Percentiles rank a stretch among this genome's conserved stretches.
Evolutionary conservation across 2,113 vertebrate genomes (phyloP).

Genomic region (Epinephelus lanceolatus): DNA sequence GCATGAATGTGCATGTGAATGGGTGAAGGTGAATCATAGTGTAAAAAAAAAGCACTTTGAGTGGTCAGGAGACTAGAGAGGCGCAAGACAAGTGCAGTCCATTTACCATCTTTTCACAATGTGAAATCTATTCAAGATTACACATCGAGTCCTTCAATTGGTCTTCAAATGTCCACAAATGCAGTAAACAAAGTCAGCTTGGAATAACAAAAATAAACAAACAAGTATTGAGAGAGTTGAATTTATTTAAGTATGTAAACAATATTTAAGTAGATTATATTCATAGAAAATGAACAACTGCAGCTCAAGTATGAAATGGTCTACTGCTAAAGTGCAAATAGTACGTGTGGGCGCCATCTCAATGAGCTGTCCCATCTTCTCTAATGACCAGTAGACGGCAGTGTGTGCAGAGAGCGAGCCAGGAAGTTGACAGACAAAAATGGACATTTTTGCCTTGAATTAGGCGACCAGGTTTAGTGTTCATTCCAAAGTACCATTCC

Average conservation of each 20-base stretch:
- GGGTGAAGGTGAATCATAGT: too few relatives aligned
- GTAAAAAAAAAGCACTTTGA: too few relatives aligned
- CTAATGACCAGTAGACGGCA: neutral
- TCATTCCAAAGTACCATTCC: neutral
- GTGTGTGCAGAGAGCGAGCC: neutral
- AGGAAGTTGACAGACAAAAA: neutral
- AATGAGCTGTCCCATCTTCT: neutral
- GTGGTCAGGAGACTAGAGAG: too few relatives aligned
- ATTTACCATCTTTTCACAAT: neutral
- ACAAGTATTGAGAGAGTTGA: neutral
- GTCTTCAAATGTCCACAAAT: neutral
- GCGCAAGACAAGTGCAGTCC: too few relatives aligned
- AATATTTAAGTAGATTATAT: neutral
- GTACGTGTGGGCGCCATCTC: neutral
- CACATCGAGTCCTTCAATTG: neutral
- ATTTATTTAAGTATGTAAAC: neutral
- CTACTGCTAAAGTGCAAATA: slow-evolving; percentile 16
- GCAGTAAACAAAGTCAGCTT: slow-evolving; percentile 15
- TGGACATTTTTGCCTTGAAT: neutral
- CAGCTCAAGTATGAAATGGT: neutral
- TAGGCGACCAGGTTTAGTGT: neutral
- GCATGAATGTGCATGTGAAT: too few relatives aligned
- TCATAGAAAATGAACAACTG: neutral
- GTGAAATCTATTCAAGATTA: neutral
- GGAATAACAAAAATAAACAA: neutral